Conservation (phyloP, 92 coral and sea anemone species). For the Epizoanthus illoricatus region DNA sequence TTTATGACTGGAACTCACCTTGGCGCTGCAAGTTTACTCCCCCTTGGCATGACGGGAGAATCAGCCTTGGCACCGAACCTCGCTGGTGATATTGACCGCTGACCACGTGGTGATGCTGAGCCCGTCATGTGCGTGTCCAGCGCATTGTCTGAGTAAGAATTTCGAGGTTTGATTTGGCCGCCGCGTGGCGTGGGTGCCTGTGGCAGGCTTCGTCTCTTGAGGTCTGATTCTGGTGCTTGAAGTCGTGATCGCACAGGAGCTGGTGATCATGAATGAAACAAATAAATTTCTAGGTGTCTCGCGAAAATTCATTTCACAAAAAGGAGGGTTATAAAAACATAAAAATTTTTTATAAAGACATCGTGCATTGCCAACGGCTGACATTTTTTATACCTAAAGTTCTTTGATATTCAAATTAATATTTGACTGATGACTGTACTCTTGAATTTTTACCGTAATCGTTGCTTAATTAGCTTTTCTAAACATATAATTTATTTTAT, state of each 20-base stretch:
- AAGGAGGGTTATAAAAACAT: neutral
- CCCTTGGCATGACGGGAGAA: slow-evolving; percentile 69
- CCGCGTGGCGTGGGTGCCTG: slow-evolving; percentile 60
- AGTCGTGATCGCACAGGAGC: slow-evolving; percentile 56
- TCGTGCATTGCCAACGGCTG: too few species aligned
- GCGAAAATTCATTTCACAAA: neutral
- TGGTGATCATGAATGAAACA: neutral
- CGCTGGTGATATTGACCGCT: slow-evolving; percentile 61
- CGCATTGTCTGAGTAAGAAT: slow-evolving; percentile 38
- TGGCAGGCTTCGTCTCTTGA: slow-evolving; percentile 62
- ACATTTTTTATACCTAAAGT: too few species aligned
- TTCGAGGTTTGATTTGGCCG: slow-evolving; percentile 41
- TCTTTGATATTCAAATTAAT: too few species aligned
- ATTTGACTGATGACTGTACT: too few species aligned
- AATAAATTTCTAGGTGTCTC: neutral
- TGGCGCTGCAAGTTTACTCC: slow-evolving; percentile 79
- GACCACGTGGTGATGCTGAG: slow-evolving; percentile 40
- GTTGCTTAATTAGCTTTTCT: too few species aligned
- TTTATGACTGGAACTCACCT: slow-evolving; percentile 44
- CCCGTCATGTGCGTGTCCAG: slow-evolving; percentile 37
- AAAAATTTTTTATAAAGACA: too few species aligned
- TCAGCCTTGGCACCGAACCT: slow-evolving; percentile 50
- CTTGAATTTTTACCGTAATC: too few species aligned
- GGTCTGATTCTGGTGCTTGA: slow-evolving; percentile 52
- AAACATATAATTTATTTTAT: too few species aligned